phyloP scores from a whole-genome alignment of 1,140 invertebrate genomes.

The Halyomorpha halys region DNA sequence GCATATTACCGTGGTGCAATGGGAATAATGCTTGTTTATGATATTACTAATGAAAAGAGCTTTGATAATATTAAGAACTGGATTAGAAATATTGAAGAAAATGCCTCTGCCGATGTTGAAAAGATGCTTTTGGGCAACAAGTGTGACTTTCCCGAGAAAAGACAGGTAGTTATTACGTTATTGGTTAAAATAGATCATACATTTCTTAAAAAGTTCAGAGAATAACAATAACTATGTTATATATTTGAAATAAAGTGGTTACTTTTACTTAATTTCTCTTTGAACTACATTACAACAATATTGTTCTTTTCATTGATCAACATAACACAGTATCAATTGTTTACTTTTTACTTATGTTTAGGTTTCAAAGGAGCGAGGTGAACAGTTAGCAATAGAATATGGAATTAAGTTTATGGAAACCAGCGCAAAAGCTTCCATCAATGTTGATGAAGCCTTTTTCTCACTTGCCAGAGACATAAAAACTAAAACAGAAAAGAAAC shows the following conservation, averaged over 20 bases:
- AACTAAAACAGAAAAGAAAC: conserved; percentile 89
- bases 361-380: conserved; percentile 56
- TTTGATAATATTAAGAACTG: conserved; percentile 99
- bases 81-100: conserved; percentile 97
- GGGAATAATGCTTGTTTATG: conserved; percentile 98
- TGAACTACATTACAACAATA: neutral
- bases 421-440: conserved; percentile 81
- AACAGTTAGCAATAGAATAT: conserved; percentile 77
- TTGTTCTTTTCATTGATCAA: neutral
- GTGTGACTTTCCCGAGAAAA: conserved; percentile 81
- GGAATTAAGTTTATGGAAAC: conserved; percentile 91
- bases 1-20: conserved; percentile 97
- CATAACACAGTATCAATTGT: neutral
- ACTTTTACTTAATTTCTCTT: neutral
- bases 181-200: too few species aligned
- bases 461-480: conserved; percentile 89
- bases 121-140: conserved; percentile 94
- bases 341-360: conserved; percentile 31
- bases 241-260: neutral
- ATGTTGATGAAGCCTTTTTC: conserved; percentile 85
- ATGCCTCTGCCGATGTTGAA: conserved; percentile 85
- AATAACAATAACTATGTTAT: too few species aligned
- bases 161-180: conserved; percentile 50
- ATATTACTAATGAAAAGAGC: conserved; percentile 95
- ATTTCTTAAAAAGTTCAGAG: too few species aligned